Conservation (phyloP, 2,113 vertebrate genomes). For the Aleadryas rufinucha region DNA sequence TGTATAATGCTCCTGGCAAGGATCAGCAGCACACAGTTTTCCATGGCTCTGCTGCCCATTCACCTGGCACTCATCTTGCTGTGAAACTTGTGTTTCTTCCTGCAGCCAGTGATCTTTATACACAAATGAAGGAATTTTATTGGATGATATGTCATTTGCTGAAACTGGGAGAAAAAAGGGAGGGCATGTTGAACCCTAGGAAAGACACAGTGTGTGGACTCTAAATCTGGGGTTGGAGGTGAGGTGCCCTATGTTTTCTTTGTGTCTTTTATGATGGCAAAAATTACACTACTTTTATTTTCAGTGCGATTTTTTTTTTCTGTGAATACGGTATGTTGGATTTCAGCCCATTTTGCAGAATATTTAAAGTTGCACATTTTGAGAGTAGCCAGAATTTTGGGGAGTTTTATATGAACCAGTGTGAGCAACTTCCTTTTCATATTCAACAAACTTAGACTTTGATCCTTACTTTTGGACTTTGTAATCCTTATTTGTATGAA, state of each 20-base stretch:
- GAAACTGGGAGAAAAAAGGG: not conserved
- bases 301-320: not conserved
- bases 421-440: not conserved
- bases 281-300: not conserved
- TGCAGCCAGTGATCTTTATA: not conserved
- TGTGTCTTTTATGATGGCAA: not conserved
- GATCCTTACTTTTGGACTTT: not conserved
- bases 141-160: not conserved
- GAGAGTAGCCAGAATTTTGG: not conserved
- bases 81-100: not conserved
- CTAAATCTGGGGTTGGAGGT: not conserved
- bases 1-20: not conserved
- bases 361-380: not conserved
- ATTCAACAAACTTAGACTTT: not conserved
- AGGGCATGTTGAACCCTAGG: not conserved
- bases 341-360: not conserved
- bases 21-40: rapidly evolving
- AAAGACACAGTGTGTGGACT: not conserved
- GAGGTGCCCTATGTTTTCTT: not conserved
- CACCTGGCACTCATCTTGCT: not conserved
- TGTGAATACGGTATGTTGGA: not conserved
- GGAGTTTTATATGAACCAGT: not conserved
- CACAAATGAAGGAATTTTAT: not conserved
- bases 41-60: not conserved
- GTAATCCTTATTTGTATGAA: not conserved